A percentile compares a stretch with the other conserved stretches of the same genome.
Evolutionary conservation across 2,888 invertebrate genomes (phyloP).

Genomic region (Melanostoma scalare): DNA sequence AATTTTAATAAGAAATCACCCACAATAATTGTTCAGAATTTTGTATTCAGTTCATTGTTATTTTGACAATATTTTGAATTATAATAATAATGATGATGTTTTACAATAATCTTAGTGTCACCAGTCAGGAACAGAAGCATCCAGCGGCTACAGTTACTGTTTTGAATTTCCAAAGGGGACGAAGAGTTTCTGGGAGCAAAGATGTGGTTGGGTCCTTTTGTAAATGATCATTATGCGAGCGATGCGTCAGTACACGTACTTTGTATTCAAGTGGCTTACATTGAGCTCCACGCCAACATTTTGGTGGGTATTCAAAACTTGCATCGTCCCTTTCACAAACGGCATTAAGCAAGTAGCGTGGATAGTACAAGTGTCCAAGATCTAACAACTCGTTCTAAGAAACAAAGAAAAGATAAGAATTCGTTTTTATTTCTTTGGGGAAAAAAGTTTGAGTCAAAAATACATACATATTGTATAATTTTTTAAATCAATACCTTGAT

Average conservation of each 20-base stretch:
- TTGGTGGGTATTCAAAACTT: slow-evolving; percentile 74
- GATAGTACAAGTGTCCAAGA: slow-evolving; percentile 79
- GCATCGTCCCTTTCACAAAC: slow-evolving; percentile 78
- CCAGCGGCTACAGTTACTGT: slow-evolving; percentile 81
- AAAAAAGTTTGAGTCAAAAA: no score
- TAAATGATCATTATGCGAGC: slow-evolving; percentile 73
- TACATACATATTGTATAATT: no score
- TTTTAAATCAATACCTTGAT: no score
- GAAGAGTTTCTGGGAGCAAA: slow-evolving; percentile 76
- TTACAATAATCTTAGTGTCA: slow-evolving; percentile 6
- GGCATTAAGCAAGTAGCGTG: slow-evolving; percentile 80
- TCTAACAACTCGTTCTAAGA: slow-evolving; percentile 79
- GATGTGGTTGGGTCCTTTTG: slow-evolving; percentile 75
- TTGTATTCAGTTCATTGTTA: slow-evolving; percentile 57
- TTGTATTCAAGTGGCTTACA: slow-evolving; percentile 81
- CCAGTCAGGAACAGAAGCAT: slow-evolving; percentile 78
- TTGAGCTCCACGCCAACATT: slow-evolving; percentile 79
- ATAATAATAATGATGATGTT: slow-evolving; percentile 30
- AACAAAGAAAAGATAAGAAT: neutral
- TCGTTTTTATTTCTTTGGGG: no score
- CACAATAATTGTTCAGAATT: slow-evolving; percentile 10
- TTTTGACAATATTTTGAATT: slow-evolving; percentile 29
- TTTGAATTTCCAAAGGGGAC: slow-evolving; percentile 79
- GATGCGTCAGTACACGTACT: slow-evolving; percentile 79
- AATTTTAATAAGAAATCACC: neutral